These are phyloP conservation scores for Botia almorhae DNA, from an alignment of 2,797 vertebrate genomes.

Conservation along the genomic window DNA sequence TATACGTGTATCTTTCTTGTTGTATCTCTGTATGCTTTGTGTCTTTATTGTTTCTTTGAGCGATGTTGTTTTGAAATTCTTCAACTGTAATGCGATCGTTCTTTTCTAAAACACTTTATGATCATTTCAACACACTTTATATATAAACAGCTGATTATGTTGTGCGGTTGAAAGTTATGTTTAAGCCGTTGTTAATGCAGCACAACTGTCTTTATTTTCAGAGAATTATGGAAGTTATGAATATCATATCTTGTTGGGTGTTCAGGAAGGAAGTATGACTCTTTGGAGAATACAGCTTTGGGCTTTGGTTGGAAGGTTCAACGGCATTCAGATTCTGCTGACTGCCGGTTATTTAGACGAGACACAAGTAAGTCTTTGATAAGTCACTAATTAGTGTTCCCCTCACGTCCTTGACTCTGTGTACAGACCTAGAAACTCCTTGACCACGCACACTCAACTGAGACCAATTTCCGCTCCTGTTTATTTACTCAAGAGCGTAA, in stretches of 20 bases:
- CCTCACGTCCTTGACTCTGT: constrained; percentile 46
- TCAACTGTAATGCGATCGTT: background rate
- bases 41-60: too few species aligned
- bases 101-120: background rate
- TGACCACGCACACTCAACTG: constrained; percentile 7
- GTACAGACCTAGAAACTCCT: constrained; percentile 16
- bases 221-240: background rate
- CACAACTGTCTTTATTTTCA: background rate
- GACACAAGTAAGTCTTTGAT: constrained; percentile 59
- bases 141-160: background rate
- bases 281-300: constrained; percentile 65
- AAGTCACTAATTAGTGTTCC: constrained; percentile 48
- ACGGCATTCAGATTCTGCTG: constrained; percentile 39
- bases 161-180: background rate
- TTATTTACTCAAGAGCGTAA: constrained; percentile 29
- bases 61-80: background rate
- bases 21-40: background rate
- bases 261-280: constrained; percentile 49
- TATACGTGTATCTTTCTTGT: background rate
- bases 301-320: constrained; percentile 19
- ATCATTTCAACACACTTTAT: background rate
- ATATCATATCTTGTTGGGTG: constrained; percentile 27
- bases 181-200: background rate
- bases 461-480: constrained; percentile 18
- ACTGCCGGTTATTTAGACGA: constrained; percentile 52